Evolutionary conservation across 2,888 invertebrate species (phyloP), one percentile per base, ranked within the genome.

Genomic region (Cancer borealis): DNA sequence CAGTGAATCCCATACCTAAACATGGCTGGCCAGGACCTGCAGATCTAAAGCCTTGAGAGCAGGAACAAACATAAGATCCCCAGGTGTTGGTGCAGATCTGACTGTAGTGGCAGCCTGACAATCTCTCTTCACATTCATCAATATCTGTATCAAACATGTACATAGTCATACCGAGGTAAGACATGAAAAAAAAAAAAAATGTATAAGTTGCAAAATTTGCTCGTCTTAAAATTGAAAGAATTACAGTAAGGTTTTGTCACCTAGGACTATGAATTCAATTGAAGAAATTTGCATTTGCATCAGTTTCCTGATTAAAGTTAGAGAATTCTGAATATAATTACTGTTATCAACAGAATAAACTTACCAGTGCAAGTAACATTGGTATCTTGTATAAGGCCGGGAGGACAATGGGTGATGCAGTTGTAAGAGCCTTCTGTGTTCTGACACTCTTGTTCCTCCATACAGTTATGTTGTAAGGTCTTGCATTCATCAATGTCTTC

Each of bases 51-150:
- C 98, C 98, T 0, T 96, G 96, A 0, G 97, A 96, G 96, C 98
- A 98, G 73, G 97, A 96, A 96, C 98, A 98, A 95, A 97, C 97
- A 96, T 97, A 98, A 0, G 97, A 97, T 60, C 97, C 97, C 89
- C 97, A 96, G 0, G 97, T 96, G 96, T 98, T 98, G 96, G 96
- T 97, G 96, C 98, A 98, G 95, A 96, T 96, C 96, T 97, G 97
- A 60, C 97, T 97, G 96, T 97, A 96, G 96, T 97, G 97, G 96
- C 98, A 98, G 92, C 96, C 96, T 96, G 96, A 97, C 96, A 96
- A 96, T 96, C 96, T 96, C 96, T 96, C 96, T 39, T 96, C 88
- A 96, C 98, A 98, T 96, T 98, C 98, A 96, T 98, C 97, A 60
- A 98, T 97, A 96, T 98, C 98, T 97, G 96, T 0, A 96, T 96